Evolutionary conservation across 2,113 vertebrate species (phyloP).

Genomic region (Phylloscopus whistleri): DNA sequence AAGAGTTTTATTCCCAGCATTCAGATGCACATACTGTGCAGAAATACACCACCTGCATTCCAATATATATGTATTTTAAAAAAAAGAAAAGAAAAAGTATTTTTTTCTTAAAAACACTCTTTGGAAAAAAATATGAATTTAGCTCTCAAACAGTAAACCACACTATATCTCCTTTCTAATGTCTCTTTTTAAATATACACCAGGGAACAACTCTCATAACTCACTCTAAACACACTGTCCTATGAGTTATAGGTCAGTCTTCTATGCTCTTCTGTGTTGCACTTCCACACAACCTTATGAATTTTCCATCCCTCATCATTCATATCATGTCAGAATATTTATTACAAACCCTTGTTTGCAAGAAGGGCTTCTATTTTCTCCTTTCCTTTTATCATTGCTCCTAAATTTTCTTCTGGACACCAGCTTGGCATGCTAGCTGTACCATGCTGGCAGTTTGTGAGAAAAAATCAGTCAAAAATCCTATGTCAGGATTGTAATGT

Average conservation of each 20-base stretch:
- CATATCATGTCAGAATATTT: slow-evolving; percentile 33
- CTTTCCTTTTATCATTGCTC: slow-evolving; percentile 37
- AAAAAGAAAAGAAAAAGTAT: background rate
- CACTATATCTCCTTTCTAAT: background rate
- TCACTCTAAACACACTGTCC: slow-evolving; percentile 6
- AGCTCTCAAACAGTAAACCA: slow-evolving; percentile 20
- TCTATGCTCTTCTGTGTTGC: background rate
- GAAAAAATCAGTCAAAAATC: slow-evolving; percentile 18
- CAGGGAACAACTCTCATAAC: slow-evolving; percentile 1
- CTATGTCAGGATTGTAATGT: background rate
- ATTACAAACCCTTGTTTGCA: slow-evolving; percentile 42
- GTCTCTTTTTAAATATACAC: slow-evolving; percentile 40
- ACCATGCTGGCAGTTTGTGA: slow-evolving; percentile 5
- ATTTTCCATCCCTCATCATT: slow-evolving; percentile 45
- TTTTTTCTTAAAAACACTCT: slow-evolving; percentile 7
- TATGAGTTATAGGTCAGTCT: slow-evolving; percentile 51
- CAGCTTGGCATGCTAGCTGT: background rate
- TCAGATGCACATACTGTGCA: background rate
- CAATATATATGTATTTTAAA: background rate
- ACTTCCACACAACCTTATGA: slow-evolving; percentile 36
- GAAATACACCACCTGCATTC: background rate
- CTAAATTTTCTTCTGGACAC: slow-evolving; percentile 47
- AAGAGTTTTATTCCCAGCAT: background rate
- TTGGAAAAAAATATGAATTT: slow-evolving; percentile 6
- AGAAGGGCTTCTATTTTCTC: slow-evolving; percentile 21